A percentile compares a stretch with the other conserved stretches of the same genome.
Conservation (phyloP, 2,888 invertebrate species). For the Synergus gifuensis region DNA sequence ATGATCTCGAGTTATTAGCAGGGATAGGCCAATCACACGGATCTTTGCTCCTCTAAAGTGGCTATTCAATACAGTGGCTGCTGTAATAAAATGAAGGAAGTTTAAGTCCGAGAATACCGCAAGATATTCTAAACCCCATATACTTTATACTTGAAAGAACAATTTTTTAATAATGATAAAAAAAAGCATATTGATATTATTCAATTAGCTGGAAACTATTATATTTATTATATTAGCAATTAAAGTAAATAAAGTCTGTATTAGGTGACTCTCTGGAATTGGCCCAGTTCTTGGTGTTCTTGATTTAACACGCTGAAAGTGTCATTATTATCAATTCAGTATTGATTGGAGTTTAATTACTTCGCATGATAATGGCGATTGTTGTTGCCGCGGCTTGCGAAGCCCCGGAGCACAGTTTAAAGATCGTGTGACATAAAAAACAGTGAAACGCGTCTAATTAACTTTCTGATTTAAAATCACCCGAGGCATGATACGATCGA, state of each 20-base stretch:
- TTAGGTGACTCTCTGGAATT: not conserved
- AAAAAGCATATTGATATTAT: not conserved
- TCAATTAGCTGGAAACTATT: not conserved
- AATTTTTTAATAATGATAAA: not conserved
- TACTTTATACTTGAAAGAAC: not conserved
- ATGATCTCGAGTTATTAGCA: constrained; percentile 22
- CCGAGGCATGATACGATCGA: constrained; percentile 69
- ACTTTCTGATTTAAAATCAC: constrained; percentile 74
- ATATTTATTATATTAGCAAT: not conserved
- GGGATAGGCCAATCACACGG: constrained; percentile 33
- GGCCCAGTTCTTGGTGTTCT: not conserved
- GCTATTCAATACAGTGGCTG: constrained; percentile 26
- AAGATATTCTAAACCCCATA: not conserved
- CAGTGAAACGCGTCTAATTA: constrained; percentile 73
- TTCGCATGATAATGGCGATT: constrained; percentile 71
- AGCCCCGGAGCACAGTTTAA: constrained; percentile 42
- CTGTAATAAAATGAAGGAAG: constrained; percentile 11
- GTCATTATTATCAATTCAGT: not conserved
- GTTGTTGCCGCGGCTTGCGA: constrained; percentile 51
- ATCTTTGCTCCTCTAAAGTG: constrained; percentile 28
- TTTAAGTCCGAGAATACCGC: constrained; percentile 6
- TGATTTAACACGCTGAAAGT: not conserved
- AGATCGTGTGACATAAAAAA: constrained; percentile 57
- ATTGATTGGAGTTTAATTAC: constrained; percentile 74
- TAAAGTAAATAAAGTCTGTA: not conserved